These are phyloP conservation scores for Dinocampus coccinellae DNA, from an alignment of 2,888 invertebrate genomes.

Conservation along the genomic window DNA sequence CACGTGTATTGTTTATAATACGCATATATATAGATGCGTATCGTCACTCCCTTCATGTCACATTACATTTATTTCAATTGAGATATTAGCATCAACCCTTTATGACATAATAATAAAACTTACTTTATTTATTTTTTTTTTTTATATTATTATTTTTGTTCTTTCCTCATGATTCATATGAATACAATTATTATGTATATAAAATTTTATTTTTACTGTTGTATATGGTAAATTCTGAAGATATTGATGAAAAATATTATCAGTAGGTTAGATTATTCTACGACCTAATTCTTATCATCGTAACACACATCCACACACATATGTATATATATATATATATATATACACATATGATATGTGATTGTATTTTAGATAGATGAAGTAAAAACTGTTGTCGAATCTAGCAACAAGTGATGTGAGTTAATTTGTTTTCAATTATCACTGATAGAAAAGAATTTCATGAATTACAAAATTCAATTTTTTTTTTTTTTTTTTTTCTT, in stretches of 20 bases:
- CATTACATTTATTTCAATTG: slow-evolving; percentile 7
- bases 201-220: background rate
- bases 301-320: background rate
- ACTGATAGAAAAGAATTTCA: background rate
- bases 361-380: background rate
- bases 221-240: background rate
- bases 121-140: no score
- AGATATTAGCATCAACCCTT: background rate
- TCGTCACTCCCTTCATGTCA: slow-evolving; percentile 9
- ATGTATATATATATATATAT: background rate
- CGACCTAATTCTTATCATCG: background rate
- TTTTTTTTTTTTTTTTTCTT: background rate
- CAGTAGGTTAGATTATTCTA: background rate
- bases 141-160: no score
- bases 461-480: background rate
- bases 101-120: background rate
- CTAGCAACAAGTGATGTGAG: background rate
- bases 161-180: no score
- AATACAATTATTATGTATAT: no score
- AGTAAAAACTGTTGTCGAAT: background rate
- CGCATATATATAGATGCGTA: background rate
- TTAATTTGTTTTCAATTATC: background rate
- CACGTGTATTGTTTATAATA: slow-evolving; percentile 7
- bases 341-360: background rate
- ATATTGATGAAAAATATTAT: background rate